phyloP scores from a whole-genome alignment of 1,140 invertebrate genomes.

The Oncopodura yosiiana region DNA sequence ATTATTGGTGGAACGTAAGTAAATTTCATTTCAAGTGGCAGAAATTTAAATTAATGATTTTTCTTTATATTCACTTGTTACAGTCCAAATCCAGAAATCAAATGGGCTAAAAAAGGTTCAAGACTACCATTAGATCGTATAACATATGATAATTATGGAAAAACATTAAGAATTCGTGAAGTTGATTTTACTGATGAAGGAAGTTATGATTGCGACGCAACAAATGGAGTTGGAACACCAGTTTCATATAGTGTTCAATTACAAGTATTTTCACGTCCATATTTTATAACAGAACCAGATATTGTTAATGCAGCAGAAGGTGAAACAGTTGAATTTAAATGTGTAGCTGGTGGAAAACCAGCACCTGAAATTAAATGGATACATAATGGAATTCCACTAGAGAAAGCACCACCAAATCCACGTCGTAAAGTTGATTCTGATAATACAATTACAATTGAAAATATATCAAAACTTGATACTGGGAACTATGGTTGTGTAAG shows the following conservation, averaged over 20 bases:
- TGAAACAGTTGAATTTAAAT: constrained; percentile 75
- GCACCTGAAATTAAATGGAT: constrained; percentile 90
- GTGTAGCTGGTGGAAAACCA: constrained; percentile 77
- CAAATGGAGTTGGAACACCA: constrained; percentile 74
- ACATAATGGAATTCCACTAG: constrained; percentile 83
- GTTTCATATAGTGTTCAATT: constrained; percentile 74
- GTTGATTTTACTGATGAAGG: constrained; percentile 78
- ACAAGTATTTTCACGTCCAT: constrained; percentile 73
- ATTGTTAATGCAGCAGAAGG: constrained; percentile 81
- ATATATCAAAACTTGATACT: constrained; percentile 78
- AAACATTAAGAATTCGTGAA: constrained; percentile 75
- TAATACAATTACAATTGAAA: constrained; percentile 70
- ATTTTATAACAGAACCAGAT: constrained; percentile 84
- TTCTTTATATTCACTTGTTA: too few relatives aligned
- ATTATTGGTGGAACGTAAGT: constrained; percentile 83
- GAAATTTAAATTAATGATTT: background rate
- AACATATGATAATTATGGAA: constrained; percentile 75
- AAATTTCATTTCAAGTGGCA: constrained; percentile 21
- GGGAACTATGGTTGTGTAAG: constrained; percentile 82
- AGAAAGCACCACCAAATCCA: constrained; percentile 61
- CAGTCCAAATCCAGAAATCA: constrained; percentile 46
- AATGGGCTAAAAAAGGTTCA: constrained; percentile 69
- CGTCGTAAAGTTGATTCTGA: constrained; percentile 51
- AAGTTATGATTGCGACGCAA: constrained; percentile 78
- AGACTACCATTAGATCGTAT: constrained; percentile 56